Base-by-base conservation (phyloP, 2,888 invertebrate species). In the Hyles lineata region DNA sequence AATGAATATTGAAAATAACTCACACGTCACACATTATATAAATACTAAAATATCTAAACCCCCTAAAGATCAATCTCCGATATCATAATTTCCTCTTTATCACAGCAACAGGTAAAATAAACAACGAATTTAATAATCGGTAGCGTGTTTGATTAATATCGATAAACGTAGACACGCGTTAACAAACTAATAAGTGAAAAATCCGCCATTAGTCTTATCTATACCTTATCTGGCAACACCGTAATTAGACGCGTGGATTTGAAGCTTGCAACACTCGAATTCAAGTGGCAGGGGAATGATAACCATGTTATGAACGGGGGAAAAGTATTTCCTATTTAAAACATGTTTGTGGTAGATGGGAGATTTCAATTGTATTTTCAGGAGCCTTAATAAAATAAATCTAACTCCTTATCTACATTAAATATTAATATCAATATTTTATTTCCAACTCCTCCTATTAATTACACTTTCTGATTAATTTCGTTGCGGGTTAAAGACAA, bases 221-320 rank as follows among this genome's bases (percentile, higher is more conserved):
- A 9, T 89, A 93, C 92, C 92, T 93, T 79, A 93, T 93, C 92
- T 88, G 88, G 88, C 85, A 90, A 89, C 91, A 90, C 85, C 74
- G 88, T 85, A 89, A 91, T 90, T 89, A 87, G 84, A 84, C 80
- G 86, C 84, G 89, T 82, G 85, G 89, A 90, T 90, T 91, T 88
- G 83, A 76, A 81, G 82, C 83, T 85, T 82, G 84, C 82, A 84
- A 82, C 82, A 87, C 89, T 87, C 72, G 75, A 83, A 17, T 5
- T 80, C 2, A 70, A 86, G 83, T 85, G 82, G 76, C 77, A 52
- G 25, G 62, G 52, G 52, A 25, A 55, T 5, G 71, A 62, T 23
- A 62, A 15, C 21, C n/a, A n/a, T 55, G 55, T 19, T 52, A 59
- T 70, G 35, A 70, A 60, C 17, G 55, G 60, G 60, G 7, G 21